These are phyloP conservation scores for Gasteruption jaculator DNA, from an alignment of 2,888 invertebrate species.

Conservation along the genomic window DNA sequence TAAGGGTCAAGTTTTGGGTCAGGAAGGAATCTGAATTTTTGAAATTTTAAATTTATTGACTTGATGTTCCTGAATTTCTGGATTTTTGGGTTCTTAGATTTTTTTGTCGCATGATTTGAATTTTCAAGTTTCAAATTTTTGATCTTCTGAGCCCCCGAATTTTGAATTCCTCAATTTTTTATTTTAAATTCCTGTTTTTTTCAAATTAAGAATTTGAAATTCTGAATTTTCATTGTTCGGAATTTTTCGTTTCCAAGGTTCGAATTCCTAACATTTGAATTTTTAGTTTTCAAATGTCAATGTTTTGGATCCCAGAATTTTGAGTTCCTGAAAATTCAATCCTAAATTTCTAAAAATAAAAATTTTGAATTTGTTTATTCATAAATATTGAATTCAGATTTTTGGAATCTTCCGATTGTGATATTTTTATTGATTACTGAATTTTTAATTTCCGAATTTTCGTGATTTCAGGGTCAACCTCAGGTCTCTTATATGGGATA, in stretches of 20 bases:
- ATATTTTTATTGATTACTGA: slow-evolving; percentile 3
- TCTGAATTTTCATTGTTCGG: slow-evolving; percentile 1
- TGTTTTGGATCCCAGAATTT: too few relatives aligned
- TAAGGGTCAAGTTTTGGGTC: too few relatives aligned
- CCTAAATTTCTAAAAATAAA: too few relatives aligned
- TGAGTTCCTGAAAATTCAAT: too few relatives aligned
- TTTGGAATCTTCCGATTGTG: slow-evolving; percentile 3
- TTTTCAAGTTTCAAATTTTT: too few relatives aligned
- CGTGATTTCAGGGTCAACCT: slow-evolving; percentile 33
- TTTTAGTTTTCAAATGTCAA: too few relatives aligned
- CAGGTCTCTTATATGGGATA: slow-evolving; percentile 69
- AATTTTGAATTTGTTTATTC: slow-evolving; percentile 1
- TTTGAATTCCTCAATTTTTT: too few relatives aligned
- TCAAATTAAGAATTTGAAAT: not conserved
- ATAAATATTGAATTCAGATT: not conserved
- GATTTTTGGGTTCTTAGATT: not conserved
- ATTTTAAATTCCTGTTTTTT: slow-evolving; percentile 2
- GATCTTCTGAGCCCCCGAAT: too few relatives aligned
- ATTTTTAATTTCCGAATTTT: not conserved
- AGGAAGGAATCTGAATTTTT: too few relatives aligned
- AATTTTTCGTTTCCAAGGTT: too few relatives aligned
- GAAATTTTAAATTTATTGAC: slow-evolving; percentile 19
- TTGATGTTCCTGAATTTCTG: slow-evolving; percentile 7
- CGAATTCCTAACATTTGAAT: too few relatives aligned
- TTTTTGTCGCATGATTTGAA: too few relatives aligned